A percentile compares a stretch with the other conserved stretches of the same genome.
Evolutionary conservation across 2,113 vertebrate genomes (phyloP).

Genomic region (Megalops atlanticus): DNA sequence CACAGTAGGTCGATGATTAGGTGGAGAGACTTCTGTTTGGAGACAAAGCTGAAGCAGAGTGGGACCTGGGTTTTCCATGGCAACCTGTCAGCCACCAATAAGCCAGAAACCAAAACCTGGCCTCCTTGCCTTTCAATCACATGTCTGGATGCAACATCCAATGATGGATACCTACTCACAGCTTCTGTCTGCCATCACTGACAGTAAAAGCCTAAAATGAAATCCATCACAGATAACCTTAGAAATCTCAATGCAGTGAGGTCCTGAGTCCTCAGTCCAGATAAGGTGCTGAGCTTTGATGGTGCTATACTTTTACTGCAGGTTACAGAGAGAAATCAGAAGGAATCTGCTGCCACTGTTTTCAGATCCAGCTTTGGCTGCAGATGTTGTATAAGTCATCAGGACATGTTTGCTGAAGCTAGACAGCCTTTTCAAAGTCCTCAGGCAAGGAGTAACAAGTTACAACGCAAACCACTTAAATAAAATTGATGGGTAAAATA

Average conservation of each 20-base stretch:
- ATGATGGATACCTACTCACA: too few species aligned
- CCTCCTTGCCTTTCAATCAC: too few species aligned
- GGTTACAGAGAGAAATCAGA: not conserved
- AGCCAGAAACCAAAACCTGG: not conserved
- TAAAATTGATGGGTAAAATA: slow-evolving; percentile 50
- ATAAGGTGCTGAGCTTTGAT: not conserved
- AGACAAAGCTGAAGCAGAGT: not conserved
- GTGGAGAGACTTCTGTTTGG: too few species aligned
- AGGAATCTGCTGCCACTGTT: not conserved
- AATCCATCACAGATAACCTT: not conserved
- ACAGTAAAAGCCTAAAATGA: not conserved
- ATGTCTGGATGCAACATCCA: too few species aligned
- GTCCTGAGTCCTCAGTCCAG: not conserved
- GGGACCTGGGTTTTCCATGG: too few species aligned
- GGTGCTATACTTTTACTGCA: not conserved
- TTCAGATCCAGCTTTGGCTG: slow-evolving; percentile 18
- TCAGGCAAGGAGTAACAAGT: slow-evolving; percentile 54
- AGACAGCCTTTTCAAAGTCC: slow-evolving; percentile 35
- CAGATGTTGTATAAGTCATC: slow-evolving; percentile 29
- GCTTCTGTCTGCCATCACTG: too few species aligned
- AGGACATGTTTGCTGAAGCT: slow-evolving; percentile 46
- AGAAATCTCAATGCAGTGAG: not conserved
- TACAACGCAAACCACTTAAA: slow-evolving; percentile 57
- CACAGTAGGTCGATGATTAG: too few species aligned
- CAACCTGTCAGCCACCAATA: not conserved